Evolutionary conservation across 2,113 vertebrate species (phyloP).

Genomic region (Mionectes macconnelli): DNA sequence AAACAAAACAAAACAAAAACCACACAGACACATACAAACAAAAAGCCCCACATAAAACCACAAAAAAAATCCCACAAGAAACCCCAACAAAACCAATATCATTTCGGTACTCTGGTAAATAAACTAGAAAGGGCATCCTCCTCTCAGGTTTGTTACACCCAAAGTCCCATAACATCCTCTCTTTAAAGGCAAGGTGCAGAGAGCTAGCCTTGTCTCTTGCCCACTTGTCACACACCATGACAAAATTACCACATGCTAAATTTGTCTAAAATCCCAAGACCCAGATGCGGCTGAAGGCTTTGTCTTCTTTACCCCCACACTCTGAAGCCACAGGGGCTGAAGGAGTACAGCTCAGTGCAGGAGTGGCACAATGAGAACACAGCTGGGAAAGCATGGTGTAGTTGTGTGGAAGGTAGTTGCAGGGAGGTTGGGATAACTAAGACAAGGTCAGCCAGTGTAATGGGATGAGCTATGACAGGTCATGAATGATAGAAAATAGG

Average conservation of each 20-base stretch:
- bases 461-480: neutral
- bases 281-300: neutral
- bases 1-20: neutral
- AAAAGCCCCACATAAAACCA: neutral
- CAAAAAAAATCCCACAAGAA: neutral
- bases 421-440: neutral
- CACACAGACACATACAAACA: neutral
- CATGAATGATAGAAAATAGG: neutral
- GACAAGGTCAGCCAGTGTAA: neutral
- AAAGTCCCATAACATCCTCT: neutral
- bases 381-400: neutral
- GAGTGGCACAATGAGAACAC: neutral
- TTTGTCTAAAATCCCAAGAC: neutral
- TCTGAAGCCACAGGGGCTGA: neutral
- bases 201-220: neutral
- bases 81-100: rapidly evolving
- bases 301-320: neutral
- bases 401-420: neutral
- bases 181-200: neutral
- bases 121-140: neutral
- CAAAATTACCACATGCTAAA: neutral
- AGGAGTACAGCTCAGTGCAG: neutral
- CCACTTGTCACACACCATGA: neutral
- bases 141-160: neutral
- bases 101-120: neutral